Percentiles rank a stretch among this genome's conserved stretches.
These are phyloP conservation scores for Eleginops maclovinus DNA, from an alignment of 2,113 vertebrate species.

Conservation along the genomic window DNA sequence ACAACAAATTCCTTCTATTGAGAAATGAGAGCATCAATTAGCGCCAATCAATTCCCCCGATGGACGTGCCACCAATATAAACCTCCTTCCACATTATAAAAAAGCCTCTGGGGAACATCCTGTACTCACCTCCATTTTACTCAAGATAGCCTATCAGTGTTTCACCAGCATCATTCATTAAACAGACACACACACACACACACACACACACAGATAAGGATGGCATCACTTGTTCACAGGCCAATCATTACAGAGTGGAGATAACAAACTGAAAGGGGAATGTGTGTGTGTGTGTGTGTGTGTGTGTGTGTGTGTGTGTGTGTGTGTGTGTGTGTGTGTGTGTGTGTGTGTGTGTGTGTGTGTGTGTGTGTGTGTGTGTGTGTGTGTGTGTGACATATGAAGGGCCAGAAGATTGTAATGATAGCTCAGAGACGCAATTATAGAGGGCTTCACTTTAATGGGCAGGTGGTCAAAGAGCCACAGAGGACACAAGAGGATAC, in stretches of 20 bases:
- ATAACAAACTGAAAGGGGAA: conserved; percentile 13
- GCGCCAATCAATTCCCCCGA: neutral
- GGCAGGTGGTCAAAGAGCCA: conserved; percentile 32
- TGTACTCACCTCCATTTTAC: conserved; percentile 1
- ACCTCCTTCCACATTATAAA: conserved; percentile 13
- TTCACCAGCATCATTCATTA: conserved; percentile 55
- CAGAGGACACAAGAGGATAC: neutral
- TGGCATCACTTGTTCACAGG: conserved; percentile 57
- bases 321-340: too few relatives aligned
- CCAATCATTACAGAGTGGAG: conserved; percentile 12
- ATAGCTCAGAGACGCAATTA: conserved; percentile 46
- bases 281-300: too few relatives aligned
- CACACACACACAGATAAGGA: conserved; percentile 44
- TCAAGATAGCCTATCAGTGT: conserved; percentile 57
- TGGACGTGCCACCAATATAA: neutral
- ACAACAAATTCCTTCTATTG: neutral
- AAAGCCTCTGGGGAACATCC: conserved; percentile 16
- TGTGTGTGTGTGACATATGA: neutral
- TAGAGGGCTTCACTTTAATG: conserved; percentile 21
- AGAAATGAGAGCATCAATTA: conserved; percentile 7
- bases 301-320: too few relatives aligned
- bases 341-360: too few relatives aligned
- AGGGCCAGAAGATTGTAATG: conserved; percentile 20
- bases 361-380: too few relatives aligned
- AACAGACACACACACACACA: conserved; percentile 29